A percentile compares a stretch with the other conserved stretches of the same genome.
Evolutionary conservation across 2,888 invertebrate species (phyloP).

Genomic region (Hemicrepidius hirtus): DNA sequence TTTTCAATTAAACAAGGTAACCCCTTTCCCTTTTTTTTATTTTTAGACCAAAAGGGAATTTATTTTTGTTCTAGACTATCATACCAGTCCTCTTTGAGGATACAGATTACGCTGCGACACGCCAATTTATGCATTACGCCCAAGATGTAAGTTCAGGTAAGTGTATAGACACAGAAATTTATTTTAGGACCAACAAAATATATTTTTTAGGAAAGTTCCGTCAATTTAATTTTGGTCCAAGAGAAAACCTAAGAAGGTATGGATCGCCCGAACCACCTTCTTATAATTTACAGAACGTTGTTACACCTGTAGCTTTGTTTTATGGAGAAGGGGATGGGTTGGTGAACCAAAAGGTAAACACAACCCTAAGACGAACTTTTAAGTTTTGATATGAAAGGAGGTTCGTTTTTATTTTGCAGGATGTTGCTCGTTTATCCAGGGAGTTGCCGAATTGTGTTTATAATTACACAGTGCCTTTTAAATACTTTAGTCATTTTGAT

Average conservation of each 20-base stretch:
- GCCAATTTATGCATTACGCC: slow-evolving; percentile 74
- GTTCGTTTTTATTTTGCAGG: slow-evolving; percentile 63
- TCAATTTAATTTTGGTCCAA: slow-evolving; percentile 71
- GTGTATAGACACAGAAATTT: background rate
- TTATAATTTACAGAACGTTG: slow-evolving; percentile 74
- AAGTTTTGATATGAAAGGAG: too few species aligned
- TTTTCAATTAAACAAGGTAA: slow-evolving; percentile 55
- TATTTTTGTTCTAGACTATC: slow-evolving; percentile 4
- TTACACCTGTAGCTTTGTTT: slow-evolving; percentile 75
- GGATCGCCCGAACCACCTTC: slow-evolving; percentile 73
- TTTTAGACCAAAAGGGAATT: background rate
- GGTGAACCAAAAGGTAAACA: slow-evolving; percentile 69
- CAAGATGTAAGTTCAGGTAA: slow-evolving; percentile 72
- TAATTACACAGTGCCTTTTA: slow-evolving; percentile 60
- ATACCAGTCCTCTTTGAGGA: background rate
- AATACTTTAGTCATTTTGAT: slow-evolving; percentile 73
- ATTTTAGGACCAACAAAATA: slow-evolving; percentile 4
- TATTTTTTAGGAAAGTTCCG: slow-evolving; percentile 65
- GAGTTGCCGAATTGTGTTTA: slow-evolving; percentile 70
- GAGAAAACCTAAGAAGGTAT: slow-evolving; percentile 71
- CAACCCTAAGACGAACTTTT: too few species aligned
- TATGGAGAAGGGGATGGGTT: slow-evolving; percentile 80
- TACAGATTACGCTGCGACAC: slow-evolving; percentile 66
- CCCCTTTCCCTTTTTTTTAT: too few species aligned
- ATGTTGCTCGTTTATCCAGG: slow-evolving; percentile 74